Conservation (phyloP, 2,797 vertebrate genomes). For the Sebastes cheni region DNA sequence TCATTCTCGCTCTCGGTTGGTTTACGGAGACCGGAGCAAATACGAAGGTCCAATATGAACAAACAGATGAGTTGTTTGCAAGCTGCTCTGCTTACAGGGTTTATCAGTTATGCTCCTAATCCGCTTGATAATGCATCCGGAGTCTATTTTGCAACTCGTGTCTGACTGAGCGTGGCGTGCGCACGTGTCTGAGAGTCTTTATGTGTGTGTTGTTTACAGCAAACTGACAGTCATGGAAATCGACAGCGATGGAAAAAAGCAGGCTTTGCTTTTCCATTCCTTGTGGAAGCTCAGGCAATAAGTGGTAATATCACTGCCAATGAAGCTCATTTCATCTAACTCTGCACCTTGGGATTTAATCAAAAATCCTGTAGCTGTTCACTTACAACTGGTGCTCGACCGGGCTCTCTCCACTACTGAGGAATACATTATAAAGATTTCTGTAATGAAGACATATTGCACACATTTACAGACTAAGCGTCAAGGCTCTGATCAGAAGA, state of each 20-base stretch:
- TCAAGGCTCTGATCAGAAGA: slow-evolving; percentile 51
- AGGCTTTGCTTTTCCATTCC: slow-evolving; percentile 51
- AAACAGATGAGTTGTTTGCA: slow-evolving; percentile 66
- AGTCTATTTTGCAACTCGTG: slow-evolving; percentile 53
- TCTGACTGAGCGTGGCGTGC: slow-evolving; percentile 40
- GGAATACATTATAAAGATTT: slow-evolving; percentile 64
- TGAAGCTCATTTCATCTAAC: slow-evolving; percentile 51
- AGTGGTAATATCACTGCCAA: slow-evolving; percentile 55
- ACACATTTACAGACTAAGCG: slow-evolving; percentile 31
- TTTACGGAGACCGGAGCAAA: slow-evolving; percentile 52
- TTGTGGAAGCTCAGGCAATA: slow-evolving; percentile 57
- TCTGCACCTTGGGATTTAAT: slow-evolving; percentile 64
- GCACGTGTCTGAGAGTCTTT: slow-evolving; percentile 3
- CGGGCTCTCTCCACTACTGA: slow-evolving; percentile 31
- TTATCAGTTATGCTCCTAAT: slow-evolving; percentile 68
- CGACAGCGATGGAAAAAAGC: slow-evolving; percentile 17
- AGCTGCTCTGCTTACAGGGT: slow-evolving; percentile 50
- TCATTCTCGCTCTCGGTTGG: slow-evolving; percentile 33
- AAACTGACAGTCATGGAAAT: slow-evolving; percentile 34
- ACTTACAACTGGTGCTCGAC: slow-evolving; percentile 30
- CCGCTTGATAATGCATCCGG: slow-evolving; percentile 63
- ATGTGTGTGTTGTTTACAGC: slow-evolving; percentile 4
- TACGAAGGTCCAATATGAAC: slow-evolving; percentile 58
- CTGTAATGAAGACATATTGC: slow-evolving; percentile 70
- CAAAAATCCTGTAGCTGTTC: slow-evolving; percentile 54